A percentile compares a stretch with the other conserved stretches of the same genome.
phyloP scores from a whole-genome alignment of 2,888 invertebrate genomes.

The Hedya salicella region DNA sequence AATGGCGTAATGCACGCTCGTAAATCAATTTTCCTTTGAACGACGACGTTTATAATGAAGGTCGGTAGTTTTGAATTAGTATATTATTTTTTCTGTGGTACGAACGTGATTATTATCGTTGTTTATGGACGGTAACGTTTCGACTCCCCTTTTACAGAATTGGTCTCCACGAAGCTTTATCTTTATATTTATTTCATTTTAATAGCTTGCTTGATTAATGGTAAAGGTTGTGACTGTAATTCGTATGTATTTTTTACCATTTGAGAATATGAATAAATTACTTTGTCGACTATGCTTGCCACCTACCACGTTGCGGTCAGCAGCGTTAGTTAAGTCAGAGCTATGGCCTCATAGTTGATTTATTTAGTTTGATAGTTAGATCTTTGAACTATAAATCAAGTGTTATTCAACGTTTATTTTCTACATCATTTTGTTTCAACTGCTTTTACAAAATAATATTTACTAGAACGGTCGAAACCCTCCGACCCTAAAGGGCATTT shows the following conservation, averaged over 20 bases:
- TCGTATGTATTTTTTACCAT: conserved; percentile 26
- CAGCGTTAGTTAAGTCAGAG: neutral
- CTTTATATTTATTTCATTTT: conserved; percentile 39
- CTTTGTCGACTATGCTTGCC: conserved; percentile 25
- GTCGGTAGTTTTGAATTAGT: conserved; percentile 76
- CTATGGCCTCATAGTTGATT: neutral
- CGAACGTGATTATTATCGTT: conserved; percentile 66
- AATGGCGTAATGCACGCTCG: conserved; percentile 82
- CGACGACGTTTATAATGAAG: conserved; percentile 79
- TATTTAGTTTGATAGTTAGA: neutral
- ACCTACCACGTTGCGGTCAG: conserved; percentile 17
- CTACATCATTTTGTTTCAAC: conserved; percentile 2
- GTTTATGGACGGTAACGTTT: conserved; percentile 61
- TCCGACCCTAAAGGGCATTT: conserved; percentile 28
- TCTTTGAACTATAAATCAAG: neutral
- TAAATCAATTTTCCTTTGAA: conserved; percentile 83
- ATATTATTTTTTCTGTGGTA: conserved; percentile 61
- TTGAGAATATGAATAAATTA: conserved; percentile 31
- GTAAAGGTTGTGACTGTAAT: conserved; percentile 29
- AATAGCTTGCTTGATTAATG: conserved; percentile 38
- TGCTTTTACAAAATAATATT: conserved; percentile 6
- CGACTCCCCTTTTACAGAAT: conserved; percentile 44
- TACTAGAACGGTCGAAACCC: conserved; percentile 13
- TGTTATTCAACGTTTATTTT: neutral
- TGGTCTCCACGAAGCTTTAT: conserved; percentile 39